Conservation (phyloP, 2,888 invertebrate genomes). For the Andrena flavipes region DNA sequence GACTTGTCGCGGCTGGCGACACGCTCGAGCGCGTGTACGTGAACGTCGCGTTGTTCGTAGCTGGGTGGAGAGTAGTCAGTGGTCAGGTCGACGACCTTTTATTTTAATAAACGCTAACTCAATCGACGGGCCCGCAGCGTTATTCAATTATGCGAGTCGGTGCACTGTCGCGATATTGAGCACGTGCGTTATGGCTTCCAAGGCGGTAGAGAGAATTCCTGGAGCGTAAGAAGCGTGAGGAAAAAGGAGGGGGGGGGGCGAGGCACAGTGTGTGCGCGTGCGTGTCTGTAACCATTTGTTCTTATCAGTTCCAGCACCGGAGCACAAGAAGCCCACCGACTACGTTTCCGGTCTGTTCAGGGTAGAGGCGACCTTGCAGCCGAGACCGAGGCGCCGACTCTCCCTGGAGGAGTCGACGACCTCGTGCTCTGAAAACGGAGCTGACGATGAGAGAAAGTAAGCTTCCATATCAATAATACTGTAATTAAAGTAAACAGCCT, state of each 20-base stretch:
- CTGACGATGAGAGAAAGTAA: conserved; percentile 77
- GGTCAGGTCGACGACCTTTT: conserved; percentile 78
- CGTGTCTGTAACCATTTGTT: conserved; percentile 55
- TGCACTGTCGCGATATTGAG: conserved; percentile 43
- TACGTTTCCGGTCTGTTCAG: conserved; percentile 89
- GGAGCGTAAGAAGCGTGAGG: conserved; percentile 37
- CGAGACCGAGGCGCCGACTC: conserved; percentile 83
- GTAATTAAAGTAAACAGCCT: conserved; percentile 16
- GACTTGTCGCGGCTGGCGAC: neutral
- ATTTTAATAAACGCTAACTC: conserved; percentile 81
- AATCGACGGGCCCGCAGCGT: conserved; percentile 74
- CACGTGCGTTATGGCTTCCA: conserved; percentile 57
- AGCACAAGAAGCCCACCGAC: conserved; percentile 89
- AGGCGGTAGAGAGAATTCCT: conserved; percentile 40
- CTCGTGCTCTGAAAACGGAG: conserved; percentile 74
- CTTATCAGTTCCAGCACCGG: conserved; percentile 87
- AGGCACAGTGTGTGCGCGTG: neutral
- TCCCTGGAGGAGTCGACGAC: conserved; percentile 78
- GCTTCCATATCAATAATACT: conserved; percentile 16
- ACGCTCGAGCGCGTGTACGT: neutral
- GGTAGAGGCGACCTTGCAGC: conserved; percentile 86
- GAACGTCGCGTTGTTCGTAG: neutral
- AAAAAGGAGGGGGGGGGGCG: neutral
- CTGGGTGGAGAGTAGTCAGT: conserved; percentile 14
- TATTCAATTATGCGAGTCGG: conserved; percentile 75